Evolutionary conservation across 2,113 vertebrate genomes (phyloP), one percentile per base, ranked within the genome.

Genomic region (Cricetomys ansorgei): DNA sequence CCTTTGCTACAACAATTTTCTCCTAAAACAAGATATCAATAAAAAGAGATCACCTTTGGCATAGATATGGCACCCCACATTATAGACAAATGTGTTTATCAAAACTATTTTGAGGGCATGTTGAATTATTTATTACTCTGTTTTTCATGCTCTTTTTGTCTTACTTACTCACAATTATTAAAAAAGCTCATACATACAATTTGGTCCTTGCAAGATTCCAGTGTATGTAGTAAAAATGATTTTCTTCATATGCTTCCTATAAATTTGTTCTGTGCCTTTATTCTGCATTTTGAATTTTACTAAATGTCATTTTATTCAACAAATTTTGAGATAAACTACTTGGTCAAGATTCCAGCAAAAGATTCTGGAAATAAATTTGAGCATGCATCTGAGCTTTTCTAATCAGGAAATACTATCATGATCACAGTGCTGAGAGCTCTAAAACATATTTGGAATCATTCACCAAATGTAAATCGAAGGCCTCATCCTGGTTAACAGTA

Each of bases 51-150:
- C 96, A 91, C 40, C 80, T 97, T 96, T 94, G 53, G 83, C 27
- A 88, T n/a, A 92, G 7, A 88, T 95, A 96, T 90, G 23, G 23
- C 3, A 77, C 83, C 85, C 89, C 1, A 7, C 50, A 96, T 77
- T 92, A 77, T n/a, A 94, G 97, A 29, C 57, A 97, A 97, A 95
- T 96, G 89, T 23, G 50, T 72, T 73, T 43, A 73, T 80, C 90
- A 93, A 92, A 92, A 81, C 85, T 95, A 50, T 95, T 91, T 97
- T 79, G n/a, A 77, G 86, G 80, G 79, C 21, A 83, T 96, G 97
- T 97, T 57, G 88, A 95, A 92, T 94, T 97, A 62, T 94, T 97
- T 97, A 93, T 40, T 80, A 75, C 97, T 84, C 95, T 97, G 21
- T 83, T 77, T 62, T 65, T 75, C 2, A 27, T 65, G 12, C 5